Conservation (phyloP, 2,113 vertebrate genomes). For the Pseudonaja textilis region DNA sequence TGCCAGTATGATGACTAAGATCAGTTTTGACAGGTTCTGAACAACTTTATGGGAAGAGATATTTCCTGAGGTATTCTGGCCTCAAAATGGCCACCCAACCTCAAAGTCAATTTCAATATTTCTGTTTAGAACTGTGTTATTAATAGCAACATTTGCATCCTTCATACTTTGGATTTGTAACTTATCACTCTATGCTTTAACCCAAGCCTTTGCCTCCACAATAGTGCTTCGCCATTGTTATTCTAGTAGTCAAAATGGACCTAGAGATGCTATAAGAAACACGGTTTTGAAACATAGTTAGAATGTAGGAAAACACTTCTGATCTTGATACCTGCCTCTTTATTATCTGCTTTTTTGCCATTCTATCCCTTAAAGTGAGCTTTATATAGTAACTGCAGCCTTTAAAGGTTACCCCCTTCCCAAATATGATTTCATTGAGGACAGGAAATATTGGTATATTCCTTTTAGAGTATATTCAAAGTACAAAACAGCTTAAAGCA, state of each 20-base stretch:
- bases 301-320: not conserved
- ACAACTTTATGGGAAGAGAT: too few species aligned
- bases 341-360: not conserved
- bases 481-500: not conserved
- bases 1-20: not conserved
- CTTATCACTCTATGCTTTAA: not conserved
- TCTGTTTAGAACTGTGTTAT: not conserved
- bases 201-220: not conserved
- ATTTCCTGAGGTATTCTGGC: not conserved
- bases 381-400: not conserved
- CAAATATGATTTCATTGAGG: not conserved
- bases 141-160: not conserved
- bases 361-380: not conserved
- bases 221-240: too few species aligned
- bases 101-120: not conserved
- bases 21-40: not conserved
- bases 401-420: not conserved
- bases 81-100: not conserved
- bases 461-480: not conserved
- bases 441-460: not conserved
- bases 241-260: not conserved
- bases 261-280: not conserved
- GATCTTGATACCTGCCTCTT: not conserved
- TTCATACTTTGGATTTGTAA: not conserved
- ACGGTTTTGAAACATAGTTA: not conserved